Base-by-base conservation (phyloP, 2,113 vertebrate genomes). In the Tinamus guttatus region DNA sequence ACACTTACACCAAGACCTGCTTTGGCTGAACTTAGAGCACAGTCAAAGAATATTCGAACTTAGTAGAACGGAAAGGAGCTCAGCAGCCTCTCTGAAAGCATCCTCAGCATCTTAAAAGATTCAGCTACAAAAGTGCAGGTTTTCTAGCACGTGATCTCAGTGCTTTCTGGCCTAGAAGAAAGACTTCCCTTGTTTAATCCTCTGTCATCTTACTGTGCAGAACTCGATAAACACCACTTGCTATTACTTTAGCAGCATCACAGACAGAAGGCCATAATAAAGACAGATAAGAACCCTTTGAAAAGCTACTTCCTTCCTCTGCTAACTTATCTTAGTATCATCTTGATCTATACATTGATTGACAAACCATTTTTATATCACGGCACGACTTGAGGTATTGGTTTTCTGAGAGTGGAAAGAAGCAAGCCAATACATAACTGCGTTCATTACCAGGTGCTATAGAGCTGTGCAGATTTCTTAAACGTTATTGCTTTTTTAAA, bases 301-400 rank as follows among this genome's bases (percentile, higher is more conserved):
- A 95, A 96, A 93, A 62, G 59, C 68, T 17, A 58, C 60, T 96
- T 96, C 91, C 73, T 74, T 78, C 85, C 79, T 52, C 60, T 59
- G 38, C 10, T 81, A 91, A 87, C 88, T 90, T 91, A 74, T 58
- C 86, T 79, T 60, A 58, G 79, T 64, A 88, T 67, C 47, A 94
- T 11, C 76, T 83, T 86, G 67, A 94, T 38, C 75, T 62, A 77
- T 30, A 81, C 18, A 93, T 89, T 70, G 94, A 88, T 88, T 95
- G 76, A 83, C 86, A 89, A 81, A 94, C 90, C 85, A 93, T 95
- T 93, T 79, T 89, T 94, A 43, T 63, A 96, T 93, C 92, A 86
- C 56, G 16, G 2, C 47, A 54, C 74, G 94, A 65, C 51, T 75
- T 69, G 16, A 89, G 79, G 34, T 59, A 81, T 73, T 78, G n/a